phyloP scores from a whole-genome alignment of 2,113 vertebrate species.

The Dipodomys ordii region DNA sequence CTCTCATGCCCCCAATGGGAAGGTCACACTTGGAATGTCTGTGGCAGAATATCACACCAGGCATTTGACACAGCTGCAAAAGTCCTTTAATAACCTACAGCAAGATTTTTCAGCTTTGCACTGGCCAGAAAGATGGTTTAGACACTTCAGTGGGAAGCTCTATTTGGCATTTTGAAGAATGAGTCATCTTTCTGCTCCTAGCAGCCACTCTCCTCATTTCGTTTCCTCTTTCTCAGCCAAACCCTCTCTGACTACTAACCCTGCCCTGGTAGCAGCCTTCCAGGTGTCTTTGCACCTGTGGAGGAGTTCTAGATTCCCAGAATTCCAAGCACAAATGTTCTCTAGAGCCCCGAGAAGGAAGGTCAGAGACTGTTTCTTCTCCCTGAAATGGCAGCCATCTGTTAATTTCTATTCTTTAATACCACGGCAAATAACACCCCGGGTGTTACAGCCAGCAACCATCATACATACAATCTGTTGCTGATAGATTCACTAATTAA shows the following conservation, averaged over 20 bases:
- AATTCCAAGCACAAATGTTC: slow-evolving; percentile 23
- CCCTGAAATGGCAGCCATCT: slow-evolving; percentile 30
- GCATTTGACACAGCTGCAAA: neutral
- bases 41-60: neutral
- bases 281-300: neutral
- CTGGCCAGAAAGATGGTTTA: slow-evolving; percentile 16
- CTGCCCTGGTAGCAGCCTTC: neutral
- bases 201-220: neutral
- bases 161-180: slow-evolving; percentile 11
- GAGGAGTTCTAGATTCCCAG: neutral
- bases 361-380: slow-evolving; percentile 35
- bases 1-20: neutral
- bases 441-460: neutral
- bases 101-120: neutral
- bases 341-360: neutral
- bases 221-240: neutral
- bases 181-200: neutral
- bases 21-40: neutral
- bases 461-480: neutral
- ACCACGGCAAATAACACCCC: neutral
- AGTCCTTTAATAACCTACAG: neutral
- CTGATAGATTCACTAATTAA: slow-evolving; percentile 39
- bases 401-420: slow-evolving; percentile 36
- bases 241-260: neutral
- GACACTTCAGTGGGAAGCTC: neutral